Conservation (phyloP, 2,888 invertebrate species). For the Caenorhabditis sp. region DNA sequence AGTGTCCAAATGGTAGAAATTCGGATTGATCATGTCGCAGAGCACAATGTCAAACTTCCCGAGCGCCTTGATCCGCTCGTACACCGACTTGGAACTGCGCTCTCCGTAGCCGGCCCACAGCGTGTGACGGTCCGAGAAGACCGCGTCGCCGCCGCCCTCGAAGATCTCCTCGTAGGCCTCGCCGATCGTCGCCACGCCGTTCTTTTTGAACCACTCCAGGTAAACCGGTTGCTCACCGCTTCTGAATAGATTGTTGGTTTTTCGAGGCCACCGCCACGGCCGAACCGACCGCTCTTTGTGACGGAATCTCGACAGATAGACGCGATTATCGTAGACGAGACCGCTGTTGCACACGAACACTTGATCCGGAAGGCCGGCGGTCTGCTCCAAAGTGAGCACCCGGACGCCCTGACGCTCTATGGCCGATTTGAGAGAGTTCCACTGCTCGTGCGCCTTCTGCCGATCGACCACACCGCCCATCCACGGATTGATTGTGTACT, state of each 20-base stretch:
- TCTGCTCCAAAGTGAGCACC: conserved; percentile 76
- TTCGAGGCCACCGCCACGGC: not conserved
- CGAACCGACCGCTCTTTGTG: conserved; percentile 73
- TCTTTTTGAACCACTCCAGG: conserved; percentile 75
- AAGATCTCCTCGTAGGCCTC: conserved; percentile 73
- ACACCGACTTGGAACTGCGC: conserved; percentile 73
- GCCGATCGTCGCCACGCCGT: conserved; percentile 72
- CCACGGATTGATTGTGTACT: conserved; percentile 79
- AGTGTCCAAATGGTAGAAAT: conserved; percentile 79
- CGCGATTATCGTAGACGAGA: conserved; percentile 73
- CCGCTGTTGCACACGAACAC: conserved; percentile 79
- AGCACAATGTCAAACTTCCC: conserved; percentile 74
- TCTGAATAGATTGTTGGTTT: conserved; percentile 33
- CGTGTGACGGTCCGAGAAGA: conserved; percentile 73
- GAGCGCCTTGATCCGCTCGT: conserved; percentile 67
- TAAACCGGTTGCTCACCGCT: conserved; percentile 77
- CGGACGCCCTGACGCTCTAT: conserved; percentile 76
- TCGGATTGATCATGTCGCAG: conserved; percentile 73
- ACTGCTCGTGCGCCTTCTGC: conserved; percentile 72
- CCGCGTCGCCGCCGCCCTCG: conserved; percentile 79
- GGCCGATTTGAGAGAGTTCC: conserved; percentile 72
- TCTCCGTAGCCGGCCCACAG: conserved; percentile 78
- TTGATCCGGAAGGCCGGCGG: conserved; percentile 77
- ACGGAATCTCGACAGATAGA: conserved; percentile 77
- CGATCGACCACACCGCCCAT: conserved; percentile 79